A percentile compares a stretch with the other conserved stretches of the same genome.
These are phyloP conservation scores for Actinia tenebrosa DNA, from an alignment of 64 coral and sea anemone genomes.

Conservation along the genomic window DNA sequence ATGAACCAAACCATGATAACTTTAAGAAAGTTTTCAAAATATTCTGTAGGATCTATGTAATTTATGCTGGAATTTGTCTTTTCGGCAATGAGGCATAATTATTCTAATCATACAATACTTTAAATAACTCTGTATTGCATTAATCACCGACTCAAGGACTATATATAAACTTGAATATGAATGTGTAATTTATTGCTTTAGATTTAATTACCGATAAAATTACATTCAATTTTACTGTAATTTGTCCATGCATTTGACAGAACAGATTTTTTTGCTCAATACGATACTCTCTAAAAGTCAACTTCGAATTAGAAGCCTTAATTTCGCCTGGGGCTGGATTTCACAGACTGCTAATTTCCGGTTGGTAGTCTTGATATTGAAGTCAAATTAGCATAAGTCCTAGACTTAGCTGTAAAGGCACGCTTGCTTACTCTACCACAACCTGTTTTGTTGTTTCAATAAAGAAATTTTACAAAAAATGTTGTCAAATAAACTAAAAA, in stretches of 20 bases:
- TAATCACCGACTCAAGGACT: neutral
- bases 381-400: slow-evolving; percentile 22
- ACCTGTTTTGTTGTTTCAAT: neutral
- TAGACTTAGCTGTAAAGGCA: slow-evolving; percentile 4
- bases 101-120: slow-evolving; percentile 13
- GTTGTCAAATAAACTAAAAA: neutral
- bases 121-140: neutral
- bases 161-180: neutral
- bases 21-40: neutral
- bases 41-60: neutral
- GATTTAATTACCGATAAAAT: neutral
- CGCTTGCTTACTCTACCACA: slow-evolving; percentile 10
- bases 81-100: neutral
- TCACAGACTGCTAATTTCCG: slow-evolving; percentile 11
- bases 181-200: neutral
- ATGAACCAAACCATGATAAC: neutral
- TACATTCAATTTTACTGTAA: neutral
- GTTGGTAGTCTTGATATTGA: neutral
- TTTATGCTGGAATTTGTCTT: slow-evolving; percentile 5
- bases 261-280: neutral
- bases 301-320: neutral
- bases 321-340: neutral
- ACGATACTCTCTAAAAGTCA: neutral
- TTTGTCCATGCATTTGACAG: neutral
- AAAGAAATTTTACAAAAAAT: neutral